These are phyloP conservation scores for Acholoe squamosa DNA, from an alignment of 2,888 invertebrate genomes.

Conservation along the genomic window DNA sequence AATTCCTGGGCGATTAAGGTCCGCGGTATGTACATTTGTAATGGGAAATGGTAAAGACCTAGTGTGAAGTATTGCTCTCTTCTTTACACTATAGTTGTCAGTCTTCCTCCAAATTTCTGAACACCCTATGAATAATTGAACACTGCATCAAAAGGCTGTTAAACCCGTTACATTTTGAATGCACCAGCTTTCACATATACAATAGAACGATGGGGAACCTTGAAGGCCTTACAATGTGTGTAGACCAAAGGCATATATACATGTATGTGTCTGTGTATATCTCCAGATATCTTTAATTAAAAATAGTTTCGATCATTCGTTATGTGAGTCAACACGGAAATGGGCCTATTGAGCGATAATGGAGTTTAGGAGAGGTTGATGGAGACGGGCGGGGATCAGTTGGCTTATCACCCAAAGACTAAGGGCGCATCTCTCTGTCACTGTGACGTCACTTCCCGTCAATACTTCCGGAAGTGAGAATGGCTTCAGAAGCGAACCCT, in stretches of 20 bases:
- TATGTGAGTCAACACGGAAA: not conserved
- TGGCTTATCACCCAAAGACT: not conserved
- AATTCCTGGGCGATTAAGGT: not conserved
- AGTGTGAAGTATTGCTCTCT: no score
- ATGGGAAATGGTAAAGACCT: no score
- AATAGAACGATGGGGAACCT: no score
- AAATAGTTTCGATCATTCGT: not conserved
- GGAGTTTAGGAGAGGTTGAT: not conserved
- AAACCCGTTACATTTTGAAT: no score
- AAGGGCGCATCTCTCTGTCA: not conserved
- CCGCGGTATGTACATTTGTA: no score
- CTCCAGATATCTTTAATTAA: not conserved
- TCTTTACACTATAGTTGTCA: not conserved
- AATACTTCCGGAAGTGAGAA: slow-evolving; percentile 44
- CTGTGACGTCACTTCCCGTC: slow-evolving; percentile 40
- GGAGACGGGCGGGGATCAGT: not conserved
- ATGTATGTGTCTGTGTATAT: not conserved
- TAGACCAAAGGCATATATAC: no score
- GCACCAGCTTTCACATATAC: no score
- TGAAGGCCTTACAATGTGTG: no score
- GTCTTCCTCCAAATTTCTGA: not conserved
- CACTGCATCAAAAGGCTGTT: not conserved
- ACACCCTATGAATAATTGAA: not conserved
- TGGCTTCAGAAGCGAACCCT: slow-evolving; percentile 14
- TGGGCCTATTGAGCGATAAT: slow-evolving; percentile 7